These are phyloP conservation scores for Karalla daura DNA, from an alignment of 2,797 vertebrate species.

Conservation along the genomic window DNA sequence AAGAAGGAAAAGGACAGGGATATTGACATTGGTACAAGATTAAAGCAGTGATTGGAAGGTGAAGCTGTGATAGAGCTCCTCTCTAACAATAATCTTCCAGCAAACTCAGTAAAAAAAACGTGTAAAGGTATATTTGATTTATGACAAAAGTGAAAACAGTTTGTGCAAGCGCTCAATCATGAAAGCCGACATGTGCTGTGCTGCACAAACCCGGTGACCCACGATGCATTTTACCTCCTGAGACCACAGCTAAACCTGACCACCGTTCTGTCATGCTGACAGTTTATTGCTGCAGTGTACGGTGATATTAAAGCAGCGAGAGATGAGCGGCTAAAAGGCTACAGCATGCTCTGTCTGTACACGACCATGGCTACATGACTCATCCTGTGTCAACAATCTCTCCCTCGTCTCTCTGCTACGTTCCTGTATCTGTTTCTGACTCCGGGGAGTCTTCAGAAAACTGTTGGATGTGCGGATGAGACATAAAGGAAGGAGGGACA, in stretches of 20 bases:
- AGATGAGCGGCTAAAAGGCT: slow-evolving; percentile 23
- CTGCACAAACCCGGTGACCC: neutral
- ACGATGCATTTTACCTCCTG: neutral
- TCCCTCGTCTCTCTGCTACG: neutral
- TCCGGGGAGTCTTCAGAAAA: slow-evolving; percentile 2
- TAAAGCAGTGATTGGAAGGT: neutral
- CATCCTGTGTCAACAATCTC: slow-evolving; percentile 51
- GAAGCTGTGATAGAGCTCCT: neutral
- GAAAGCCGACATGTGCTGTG: neutral
- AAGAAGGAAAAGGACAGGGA: slow-evolving; percentile 11
- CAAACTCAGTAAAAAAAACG: neutral
- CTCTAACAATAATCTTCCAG: neutral
- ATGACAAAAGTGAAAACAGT: neutral
- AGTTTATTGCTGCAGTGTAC: slow-evolving; percentile 1
- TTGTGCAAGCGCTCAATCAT: neutral
- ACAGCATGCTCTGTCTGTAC: slow-evolving; percentile 56
- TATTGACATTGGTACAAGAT: neutral
- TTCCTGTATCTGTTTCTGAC: slow-evolving; percentile 6
- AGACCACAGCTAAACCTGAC: slow-evolving; percentile 13
- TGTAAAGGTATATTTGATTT: neutral
- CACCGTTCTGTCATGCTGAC: slow-evolving; percentile 10
- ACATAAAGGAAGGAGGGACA: slow-evolving; percentile 1
- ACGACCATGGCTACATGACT: slow-evolving; percentile 60
- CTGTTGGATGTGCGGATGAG: slow-evolving; percentile 19
- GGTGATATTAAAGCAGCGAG: slow-evolving; percentile 13